Evolutionary conservation across 2,888 invertebrate species (phyloP), one percentile per base, ranked within the genome.

Genomic region (Polyommatus icarus): DNA sequence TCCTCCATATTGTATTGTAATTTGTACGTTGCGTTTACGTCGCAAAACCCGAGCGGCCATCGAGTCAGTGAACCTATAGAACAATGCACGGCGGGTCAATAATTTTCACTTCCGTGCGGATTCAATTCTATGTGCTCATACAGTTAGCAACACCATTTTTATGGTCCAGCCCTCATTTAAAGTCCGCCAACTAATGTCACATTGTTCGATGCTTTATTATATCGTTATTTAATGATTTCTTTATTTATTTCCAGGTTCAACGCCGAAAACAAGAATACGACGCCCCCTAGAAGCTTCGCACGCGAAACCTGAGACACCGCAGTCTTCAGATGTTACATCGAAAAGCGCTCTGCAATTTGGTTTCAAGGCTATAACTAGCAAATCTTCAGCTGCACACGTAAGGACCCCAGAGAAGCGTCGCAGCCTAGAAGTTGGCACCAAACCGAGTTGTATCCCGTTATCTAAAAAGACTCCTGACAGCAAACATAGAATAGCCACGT

Each of bases 301-400:
- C 82, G 84, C 88, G 85, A 94, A 93, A 90, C 91, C 91, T 90
- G 94, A 93, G 87, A 90, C 88, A 89, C 88, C 90, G 88, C 90
- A 91, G 90, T 92, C 93, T 92, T 92, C 93, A 90, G 93, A 88
- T 90, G 82, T 89, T 87, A 90, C 93, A 85, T 88, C 91, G 86
- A 93, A 90, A 90, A 87, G 83, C 88, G 87, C 88, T 86, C 86
- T 90, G 87, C 85, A 90, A 80, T 89, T 90, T 81, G 91, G 89
- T 84, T 86, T 88, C 81, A 93, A 91, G 84, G 85, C 90, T 76
- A 84, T 88, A 83, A 83, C 88, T 76, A 85, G 87, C 79, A 92
- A 89, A 83, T 86, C 85, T 77, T 79, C 86, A 72, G 79, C 86
- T 80, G 85, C 85, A 72, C 50, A 46, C 12, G 18, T 75, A 29